Evolutionary conservation across 2,113 vertebrate genomes (phyloP).

Genomic region (Hemichromis elongatus): DNA sequence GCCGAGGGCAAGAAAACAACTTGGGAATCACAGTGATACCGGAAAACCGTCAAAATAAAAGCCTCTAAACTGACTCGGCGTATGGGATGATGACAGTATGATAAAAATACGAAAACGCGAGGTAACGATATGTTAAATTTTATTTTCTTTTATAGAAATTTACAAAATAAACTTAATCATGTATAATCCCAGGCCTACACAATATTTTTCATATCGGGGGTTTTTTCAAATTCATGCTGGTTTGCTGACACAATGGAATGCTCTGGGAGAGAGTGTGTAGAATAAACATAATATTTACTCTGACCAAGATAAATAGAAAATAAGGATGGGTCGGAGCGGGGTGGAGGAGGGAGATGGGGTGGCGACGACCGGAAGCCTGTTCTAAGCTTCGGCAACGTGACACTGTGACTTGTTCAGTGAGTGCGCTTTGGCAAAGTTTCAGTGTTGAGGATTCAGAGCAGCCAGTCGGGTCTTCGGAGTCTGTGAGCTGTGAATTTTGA

Average conservation of each 20-base stretch:
- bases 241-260: neutral
- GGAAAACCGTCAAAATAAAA: neutral
- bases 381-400: neutral
- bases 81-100: neutral
- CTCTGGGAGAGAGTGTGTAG: neutral
- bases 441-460: constrained; percentile 18
- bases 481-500: neutral
- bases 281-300: neutral
- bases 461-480: neutral
- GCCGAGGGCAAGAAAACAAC: neutral
- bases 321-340: too few species aligned
- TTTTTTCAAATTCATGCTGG: neutral
- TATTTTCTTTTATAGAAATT: neutral
- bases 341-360: too few species aligned
- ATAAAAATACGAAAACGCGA: neutral
- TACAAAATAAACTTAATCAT: neutral
- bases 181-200: neutral
- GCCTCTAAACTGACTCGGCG: neutral
- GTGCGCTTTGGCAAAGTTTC: constrained; percentile 14
- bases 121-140: neutral
- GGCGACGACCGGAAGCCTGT: constrained; percentile 27
- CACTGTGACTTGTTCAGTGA: neutral
- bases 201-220: neutral
- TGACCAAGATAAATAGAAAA: neutral
- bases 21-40: neutral